A percentile compares a stretch with the other conserved stretches of the same genome.
phyloP scores from a whole-genome alignment of 2,888 invertebrate species.

The Slavum lentiscoides region DNA sequence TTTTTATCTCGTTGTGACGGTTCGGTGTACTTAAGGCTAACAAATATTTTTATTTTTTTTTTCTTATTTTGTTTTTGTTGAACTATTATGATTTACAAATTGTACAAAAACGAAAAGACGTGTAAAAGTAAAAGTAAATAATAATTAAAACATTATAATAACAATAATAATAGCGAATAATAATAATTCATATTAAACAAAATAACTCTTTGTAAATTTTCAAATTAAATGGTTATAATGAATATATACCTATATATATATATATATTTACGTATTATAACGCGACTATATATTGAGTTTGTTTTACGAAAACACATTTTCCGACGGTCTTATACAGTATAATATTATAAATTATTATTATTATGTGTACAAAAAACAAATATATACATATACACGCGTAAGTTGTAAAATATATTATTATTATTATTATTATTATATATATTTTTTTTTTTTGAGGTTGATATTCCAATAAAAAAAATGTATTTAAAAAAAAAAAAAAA shows the following conservation, averaged over 20 bases:
- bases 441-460: conserved; percentile 50
- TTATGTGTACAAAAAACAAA: conserved; percentile 22
- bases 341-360: no score
- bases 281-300: conserved; percentile 51
- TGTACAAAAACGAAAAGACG: conserved; percentile 30
- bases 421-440: no score
- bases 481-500: conserved; percentile 31
- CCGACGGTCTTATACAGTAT: conserved; percentile 43
- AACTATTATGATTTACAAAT: conserved; percentile 45
- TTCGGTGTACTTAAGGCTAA: conserved; percentile 52
- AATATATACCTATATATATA: no score
- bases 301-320: conserved; percentile 39
- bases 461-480: conserved; percentile 53
- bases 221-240: conserved; percentile 38
- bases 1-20: conserved; percentile 45
- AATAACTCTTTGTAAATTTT: conserved; percentile 35
- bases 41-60: conserved; percentile 45
- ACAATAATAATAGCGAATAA: no score
- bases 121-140: neutral
- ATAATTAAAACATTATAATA: no score
- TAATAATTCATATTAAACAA: neutral
- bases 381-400: conserved; percentile 4
- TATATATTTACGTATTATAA: conserved; percentile 38
- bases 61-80: conserved; percentile 51
- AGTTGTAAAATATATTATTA: conserved; percentile 40